Evolutionary conservation across 1,140 invertebrate species (phyloP).

Genomic region (Cydia pomonella): DNA sequence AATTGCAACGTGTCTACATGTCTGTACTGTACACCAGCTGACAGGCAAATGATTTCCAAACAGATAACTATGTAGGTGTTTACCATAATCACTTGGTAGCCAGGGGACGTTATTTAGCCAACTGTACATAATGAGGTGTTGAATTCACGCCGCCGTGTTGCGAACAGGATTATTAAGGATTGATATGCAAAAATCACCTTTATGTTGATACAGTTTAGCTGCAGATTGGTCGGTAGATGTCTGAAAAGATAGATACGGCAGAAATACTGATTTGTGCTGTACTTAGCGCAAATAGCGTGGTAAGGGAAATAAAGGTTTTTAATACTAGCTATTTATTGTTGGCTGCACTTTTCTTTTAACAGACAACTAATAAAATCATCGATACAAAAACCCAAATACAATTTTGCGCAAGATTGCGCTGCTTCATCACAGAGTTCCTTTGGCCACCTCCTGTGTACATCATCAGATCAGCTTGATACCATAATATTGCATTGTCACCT

Average conservation of each 20-base stretch:
- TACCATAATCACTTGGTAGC: slow-evolving; percentile 11
- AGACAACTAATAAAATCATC: too few species aligned
- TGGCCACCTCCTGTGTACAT: too few species aligned
- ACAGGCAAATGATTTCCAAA: not conserved
- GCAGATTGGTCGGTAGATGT: not conserved
- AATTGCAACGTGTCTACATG: not conserved
- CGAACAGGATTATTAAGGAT: not conserved
- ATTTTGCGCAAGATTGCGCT: too few species aligned
- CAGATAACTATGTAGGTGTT: not conserved
- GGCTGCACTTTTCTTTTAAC: too few species aligned
- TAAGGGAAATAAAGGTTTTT: too few species aligned
- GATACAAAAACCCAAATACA: too few species aligned
- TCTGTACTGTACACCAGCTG: not conserved
- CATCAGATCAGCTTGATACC: too few species aligned
- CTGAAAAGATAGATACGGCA: not conserved
- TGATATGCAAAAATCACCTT: not conserved
- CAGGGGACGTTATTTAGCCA: not conserved
- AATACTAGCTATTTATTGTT: too few species aligned
- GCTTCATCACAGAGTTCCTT: too few species aligned
- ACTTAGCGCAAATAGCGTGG: too few species aligned
- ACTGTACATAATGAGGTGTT: slow-evolving; percentile 16
- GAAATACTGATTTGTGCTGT: not conserved
- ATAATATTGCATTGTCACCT: too few species aligned
- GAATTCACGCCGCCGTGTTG: not conserved
- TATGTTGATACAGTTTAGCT: not conserved